Evolutionary conservation across 2,888 invertebrate genomes (phyloP), one percentile per base, ranked within the genome.

Genomic region (Tribolium freemani): DNA sequence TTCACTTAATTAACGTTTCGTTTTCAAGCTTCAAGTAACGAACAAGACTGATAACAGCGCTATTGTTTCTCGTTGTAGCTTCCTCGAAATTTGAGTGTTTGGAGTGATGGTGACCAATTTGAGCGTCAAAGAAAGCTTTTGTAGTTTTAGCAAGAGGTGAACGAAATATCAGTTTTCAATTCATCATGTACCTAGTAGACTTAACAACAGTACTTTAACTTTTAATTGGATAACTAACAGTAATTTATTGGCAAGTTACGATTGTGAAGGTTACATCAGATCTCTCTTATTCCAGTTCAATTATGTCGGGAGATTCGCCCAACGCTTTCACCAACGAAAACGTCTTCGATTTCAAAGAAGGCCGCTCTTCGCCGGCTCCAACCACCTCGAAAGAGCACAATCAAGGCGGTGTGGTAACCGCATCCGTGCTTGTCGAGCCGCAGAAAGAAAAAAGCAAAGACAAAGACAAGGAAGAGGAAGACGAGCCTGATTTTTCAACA

Each of bases 271-370:
- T 26, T 26, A 3, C 26, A 26, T 26, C 3, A 21, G 21, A 21
- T 21, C 21, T 45, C 45, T 69, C 46, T 61, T 54, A n/a, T 78
- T 79, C 13, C 71, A 81, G 81, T 73, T 80, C 80, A n/a, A 81
- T 79, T 61, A 83, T 83, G 83, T 82, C 83, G 11, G 83, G 82
- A 8, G 82, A 83, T 64, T 81, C 81, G 31, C 81, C 82, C 6
- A 76, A 77, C 45, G 78, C 82, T 13, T 78, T 81, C 69, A 76
- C 77, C 50, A 78, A 80, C 61, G 81, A 83, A 51, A 69, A 69
- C 21, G 72, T 79, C 5, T 81, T 81, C 72, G 80, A 81, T 46
- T 81, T 78, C 63, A 71, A 74, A 44, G 66, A 69, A 10, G 76
- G 75, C 6, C 77, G 79, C 1, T 63, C 74, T 5, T 79, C 81